Percentiles rank a stretch among this genome's conserved stretches.
These are phyloP conservation scores for Acanthosepion pharaonis DNA, from an alignment of 2,888 invertebrate species.

Conservation along the genomic window DNA sequence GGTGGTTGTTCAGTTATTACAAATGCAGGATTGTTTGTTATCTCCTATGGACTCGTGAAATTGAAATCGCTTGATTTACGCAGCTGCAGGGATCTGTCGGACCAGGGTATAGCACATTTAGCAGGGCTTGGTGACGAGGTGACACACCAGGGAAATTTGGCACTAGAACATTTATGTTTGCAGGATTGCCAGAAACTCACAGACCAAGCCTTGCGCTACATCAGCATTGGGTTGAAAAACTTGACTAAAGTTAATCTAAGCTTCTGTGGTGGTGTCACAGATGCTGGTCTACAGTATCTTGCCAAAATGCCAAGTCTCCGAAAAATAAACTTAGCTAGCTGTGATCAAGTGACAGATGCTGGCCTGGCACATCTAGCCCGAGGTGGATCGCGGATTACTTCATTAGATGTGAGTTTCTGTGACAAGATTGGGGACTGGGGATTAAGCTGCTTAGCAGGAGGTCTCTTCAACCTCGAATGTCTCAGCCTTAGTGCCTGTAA, in stretches of 20 bases:
- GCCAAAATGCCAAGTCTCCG: constrained; percentile 88
- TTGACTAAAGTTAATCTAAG: constrained; percentile 91
- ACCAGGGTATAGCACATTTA: constrained; percentile 90
- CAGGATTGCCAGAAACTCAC: constrained; percentile 96
- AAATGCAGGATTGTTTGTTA: constrained; percentile 87
- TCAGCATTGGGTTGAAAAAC: constrained; percentile 85
- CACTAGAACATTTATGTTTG: constrained; percentile 87
- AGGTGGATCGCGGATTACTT: constrained; percentile 84
- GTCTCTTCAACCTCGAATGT: constrained; percentile 86
- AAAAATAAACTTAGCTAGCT: constrained; percentile 90
- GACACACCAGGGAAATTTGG: constrained; percentile 77
- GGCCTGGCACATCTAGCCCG: constrained; percentile 94
- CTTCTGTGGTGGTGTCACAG: constrained; percentile 95
- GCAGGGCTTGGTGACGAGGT: constrained; percentile 77
- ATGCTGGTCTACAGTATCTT: constrained; percentile 89
- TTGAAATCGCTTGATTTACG: constrained; percentile 88
- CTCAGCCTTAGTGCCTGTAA: constrained; percentile 92
- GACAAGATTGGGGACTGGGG: constrained; percentile 95
- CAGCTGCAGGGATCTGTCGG: constrained; percentile 94
- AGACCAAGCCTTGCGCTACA: constrained; percentile 90
- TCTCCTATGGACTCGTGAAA: constrained; percentile 90
- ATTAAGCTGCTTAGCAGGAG: constrained; percentile 90
- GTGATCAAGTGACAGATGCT: constrained; percentile 93
- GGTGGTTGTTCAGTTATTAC: constrained; percentile 94
- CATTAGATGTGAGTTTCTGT: constrained; percentile 94